A percentile compares a stretch with the other conserved stretches of the same genome.
These are phyloP conservation scores for Haemorhous mexicanus DNA, from an alignment of 2,113 vertebrate genomes.

Conservation along the genomic window DNA sequence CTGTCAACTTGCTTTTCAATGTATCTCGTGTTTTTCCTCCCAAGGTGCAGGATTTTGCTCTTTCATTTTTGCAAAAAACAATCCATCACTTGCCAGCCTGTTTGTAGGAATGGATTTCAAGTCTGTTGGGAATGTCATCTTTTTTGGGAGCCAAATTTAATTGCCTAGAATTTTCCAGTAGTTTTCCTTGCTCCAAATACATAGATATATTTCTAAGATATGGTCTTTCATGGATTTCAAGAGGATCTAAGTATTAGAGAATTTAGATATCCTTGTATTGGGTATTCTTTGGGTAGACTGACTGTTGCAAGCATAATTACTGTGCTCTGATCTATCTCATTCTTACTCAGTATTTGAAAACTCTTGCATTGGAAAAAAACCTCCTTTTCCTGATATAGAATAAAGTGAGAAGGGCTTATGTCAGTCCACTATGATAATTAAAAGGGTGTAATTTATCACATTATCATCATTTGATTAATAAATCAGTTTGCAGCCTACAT, in stretches of 20 bases:
- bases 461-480: not conserved
- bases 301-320: not conserved
- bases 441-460: not conserved
- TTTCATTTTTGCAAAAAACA: not conserved
- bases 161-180: not conserved
- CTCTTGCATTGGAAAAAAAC: not conserved
- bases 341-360: not conserved
- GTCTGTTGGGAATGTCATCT: not conserved
- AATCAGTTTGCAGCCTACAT: not conserved
- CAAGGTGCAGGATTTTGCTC: not conserved
- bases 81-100: not conserved
- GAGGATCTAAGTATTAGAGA: not conserved
- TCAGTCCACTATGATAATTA: not conserved
- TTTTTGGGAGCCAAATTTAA: not conserved
- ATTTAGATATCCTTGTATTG: not conserved
- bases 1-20: not conserved
- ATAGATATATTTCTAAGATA: not conserved
- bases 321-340: not conserved
- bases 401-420: not conserved
- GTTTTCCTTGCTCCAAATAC: not conserved
- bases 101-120: not conserved
- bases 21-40: not conserved
- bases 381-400: not conserved
- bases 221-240: not conserved
- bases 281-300: not conserved